Evolutionary conservation across 2,113 vertebrate species (phyloP), one percentile per base, ranked within the genome.

Genomic region (Semnornis frantzii): DNA sequence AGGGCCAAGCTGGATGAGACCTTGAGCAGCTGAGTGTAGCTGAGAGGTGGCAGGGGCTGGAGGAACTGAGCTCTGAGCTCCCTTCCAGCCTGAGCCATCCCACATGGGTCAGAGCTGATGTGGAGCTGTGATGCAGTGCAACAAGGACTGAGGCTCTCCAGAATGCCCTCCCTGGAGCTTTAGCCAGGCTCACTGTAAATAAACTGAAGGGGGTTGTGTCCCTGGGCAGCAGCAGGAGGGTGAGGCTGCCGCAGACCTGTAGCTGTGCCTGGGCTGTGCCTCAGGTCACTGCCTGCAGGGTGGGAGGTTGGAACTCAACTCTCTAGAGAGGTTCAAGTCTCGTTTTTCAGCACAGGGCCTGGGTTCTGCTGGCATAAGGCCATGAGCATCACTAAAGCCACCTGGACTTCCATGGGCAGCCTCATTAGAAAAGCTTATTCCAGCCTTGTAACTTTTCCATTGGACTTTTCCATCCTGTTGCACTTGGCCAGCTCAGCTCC

Each of bases 171-270:
- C 0, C 31, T 24, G 25, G 18, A 39, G 12, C n/a, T 84, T 50
- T 12, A 39, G 5, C 34, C 44, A 39, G 54, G 1, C 12, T 52
- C 2, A 1, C 37, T 74, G 65, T 15, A 44, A 66, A 75, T 31
- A 69, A 19, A 46, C 9, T 34, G 5, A 3, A 39, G 73, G 65
- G 55, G 39, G 7, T 23, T 25, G 34, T 65, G 27, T 50, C 30
- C 8, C 28, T 48, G 60, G 31, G 9, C 24, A n/a, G 3, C 20
- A 2, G 20, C 16, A 0, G 1, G 44, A 46, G 68, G 64, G 10
- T 17, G 78, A 39, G 8, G 55, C n/a, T 18, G 28, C 63, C 58
- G 58, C 33, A 28, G 15, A 15, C 0, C 0, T 34, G 27, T 6
- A 8, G 18, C n/a, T 18, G 12, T 34, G 78, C 12, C 7, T 33